phyloP scores from a whole-genome alignment of 2,888 invertebrate genomes.

The Actias luna region DNA sequence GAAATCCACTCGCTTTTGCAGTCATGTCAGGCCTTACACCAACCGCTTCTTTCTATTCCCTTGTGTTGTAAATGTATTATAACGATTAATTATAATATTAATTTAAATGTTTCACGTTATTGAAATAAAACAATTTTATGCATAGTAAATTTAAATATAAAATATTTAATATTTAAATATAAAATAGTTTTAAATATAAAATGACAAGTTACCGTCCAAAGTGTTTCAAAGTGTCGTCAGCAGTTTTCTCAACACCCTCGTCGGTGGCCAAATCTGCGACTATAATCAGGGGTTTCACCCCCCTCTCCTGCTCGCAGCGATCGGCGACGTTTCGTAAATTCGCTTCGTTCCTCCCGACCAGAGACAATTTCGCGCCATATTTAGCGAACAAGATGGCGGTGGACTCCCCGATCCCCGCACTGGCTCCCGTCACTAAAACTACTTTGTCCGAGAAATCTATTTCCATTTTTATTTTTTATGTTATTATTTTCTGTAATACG shows the following conservation, averaged over 20 bases:
- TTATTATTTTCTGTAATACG: not conserved
- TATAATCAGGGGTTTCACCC: slow-evolving; percentile 35
- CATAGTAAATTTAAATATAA: too few species aligned
- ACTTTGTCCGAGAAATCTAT: slow-evolving; percentile 43
- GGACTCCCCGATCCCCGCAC: slow-evolving; percentile 47
- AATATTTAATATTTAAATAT: too few species aligned
- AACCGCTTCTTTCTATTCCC: too few species aligned
- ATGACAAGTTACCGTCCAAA: slow-evolving; percentile 44
- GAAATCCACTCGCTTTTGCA: too few species aligned
- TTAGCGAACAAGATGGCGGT: slow-evolving; percentile 43
- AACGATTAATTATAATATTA: too few species aligned
- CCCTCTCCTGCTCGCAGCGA: slow-evolving; percentile 33
- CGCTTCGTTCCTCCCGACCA: slow-evolving; percentile 43
- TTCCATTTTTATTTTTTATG: slow-evolving; percentile 25
- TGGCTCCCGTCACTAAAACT: slow-evolving; percentile 50
- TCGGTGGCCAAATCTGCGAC: slow-evolving; percentile 49
- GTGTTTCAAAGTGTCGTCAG: slow-evolving; percentile 38
- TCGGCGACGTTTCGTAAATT: slow-evolving; percentile 36
- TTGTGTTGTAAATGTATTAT: too few species aligned
- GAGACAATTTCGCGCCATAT: slow-evolving; percentile 39
- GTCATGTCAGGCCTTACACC: too few species aligned
- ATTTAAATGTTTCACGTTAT: too few species aligned
- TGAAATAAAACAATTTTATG: too few species aligned
- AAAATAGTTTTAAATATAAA: not conserved
- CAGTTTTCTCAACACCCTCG: slow-evolving; percentile 42